Conservation (phyloP, 1,140 invertebrate genomes). For the Drosophila busckii region DNA sequence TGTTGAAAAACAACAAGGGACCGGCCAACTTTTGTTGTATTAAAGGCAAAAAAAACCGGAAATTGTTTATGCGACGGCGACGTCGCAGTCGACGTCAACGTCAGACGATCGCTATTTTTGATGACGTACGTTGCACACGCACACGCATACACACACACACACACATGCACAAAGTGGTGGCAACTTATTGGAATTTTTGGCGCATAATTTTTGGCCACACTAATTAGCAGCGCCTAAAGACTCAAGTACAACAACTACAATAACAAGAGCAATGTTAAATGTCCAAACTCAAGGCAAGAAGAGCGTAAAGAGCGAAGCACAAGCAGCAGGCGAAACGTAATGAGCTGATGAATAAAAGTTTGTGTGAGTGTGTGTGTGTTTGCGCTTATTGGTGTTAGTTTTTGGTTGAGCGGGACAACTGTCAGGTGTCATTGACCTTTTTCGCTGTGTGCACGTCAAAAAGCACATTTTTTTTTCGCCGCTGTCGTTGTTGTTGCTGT, state of each 20-base stretch:
- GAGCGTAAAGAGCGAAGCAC: slow-evolving; percentile 13
- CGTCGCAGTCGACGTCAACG: slow-evolving; percentile 14
- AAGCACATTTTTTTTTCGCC: slow-evolving; percentile 42
- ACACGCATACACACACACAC: not conserved
- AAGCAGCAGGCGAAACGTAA: slow-evolving; percentile 19
- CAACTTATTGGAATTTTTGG: slow-evolving; percentile 48
- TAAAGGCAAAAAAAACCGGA: slow-evolving; percentile 47
- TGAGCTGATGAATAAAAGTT: slow-evolving; percentile 53
- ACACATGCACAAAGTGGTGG: slow-evolving; percentile 13
- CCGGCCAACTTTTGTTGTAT: slow-evolving; percentile 34
- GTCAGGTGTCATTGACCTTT: slow-evolving; percentile 75
- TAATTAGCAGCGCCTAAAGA: slow-evolving; percentile 56
- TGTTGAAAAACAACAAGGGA: slow-evolving; percentile 56
- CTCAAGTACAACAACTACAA: slow-evolving; percentile 32
- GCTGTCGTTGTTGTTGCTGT: slow-evolving; percentile 5
- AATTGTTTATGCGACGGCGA: slow-evolving; percentile 61
- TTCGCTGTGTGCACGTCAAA: slow-evolving; percentile 57
- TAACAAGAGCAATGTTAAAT: slow-evolving; percentile 22
- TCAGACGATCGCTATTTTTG: slow-evolving; percentile 53
- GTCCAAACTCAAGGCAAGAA: slow-evolving; percentile 25
- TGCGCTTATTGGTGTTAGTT: slow-evolving; percentile 23
- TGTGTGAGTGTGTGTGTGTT: slow-evolving; percentile 17
- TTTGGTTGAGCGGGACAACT: slow-evolving; percentile 59
- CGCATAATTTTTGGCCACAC: slow-evolving; percentile 71
- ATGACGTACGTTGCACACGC: slow-evolving; percentile 51